phyloP scores from a whole-genome alignment of 2,113 vertebrate genomes.

The Eonycteris spelaea region DNA sequence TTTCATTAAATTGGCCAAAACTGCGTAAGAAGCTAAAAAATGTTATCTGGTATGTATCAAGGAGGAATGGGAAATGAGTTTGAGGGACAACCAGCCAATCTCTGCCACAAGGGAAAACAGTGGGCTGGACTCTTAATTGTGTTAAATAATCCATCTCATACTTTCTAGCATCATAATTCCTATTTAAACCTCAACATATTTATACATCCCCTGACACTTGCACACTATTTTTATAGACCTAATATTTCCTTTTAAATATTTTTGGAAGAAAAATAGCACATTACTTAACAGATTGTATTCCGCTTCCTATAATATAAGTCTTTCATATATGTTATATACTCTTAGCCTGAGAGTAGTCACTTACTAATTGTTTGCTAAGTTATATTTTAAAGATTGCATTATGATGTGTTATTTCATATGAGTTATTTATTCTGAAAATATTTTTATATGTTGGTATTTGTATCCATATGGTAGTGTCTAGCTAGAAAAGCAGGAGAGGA shows the following conservation, averaged over 20 bases:
- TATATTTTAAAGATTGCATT: background rate
- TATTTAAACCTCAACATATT: background rate
- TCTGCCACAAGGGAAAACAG: background rate
- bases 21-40: background rate
- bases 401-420: background rate
- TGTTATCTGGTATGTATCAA: background rate
- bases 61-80: background rate
- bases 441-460: constrained; percentile 30
- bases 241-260: background rate
- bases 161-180: background rate
- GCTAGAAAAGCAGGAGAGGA: constrained; percentile 34
- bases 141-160: background rate
- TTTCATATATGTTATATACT: background rate
- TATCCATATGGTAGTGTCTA: constrained; percentile 27
- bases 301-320: background rate
- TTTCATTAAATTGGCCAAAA: background rate
- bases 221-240: background rate
- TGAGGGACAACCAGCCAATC: background rate
- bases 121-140: background rate
- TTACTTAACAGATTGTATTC: background rate
- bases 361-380: background rate
- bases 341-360: background rate
- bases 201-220: background rate
- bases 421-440: constrained; percentile 31
- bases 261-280: background rate